These are phyloP conservation scores for Neoascia interrupta DNA, from an alignment of 2,888 invertebrate species.

Conservation along the genomic window DNA sequence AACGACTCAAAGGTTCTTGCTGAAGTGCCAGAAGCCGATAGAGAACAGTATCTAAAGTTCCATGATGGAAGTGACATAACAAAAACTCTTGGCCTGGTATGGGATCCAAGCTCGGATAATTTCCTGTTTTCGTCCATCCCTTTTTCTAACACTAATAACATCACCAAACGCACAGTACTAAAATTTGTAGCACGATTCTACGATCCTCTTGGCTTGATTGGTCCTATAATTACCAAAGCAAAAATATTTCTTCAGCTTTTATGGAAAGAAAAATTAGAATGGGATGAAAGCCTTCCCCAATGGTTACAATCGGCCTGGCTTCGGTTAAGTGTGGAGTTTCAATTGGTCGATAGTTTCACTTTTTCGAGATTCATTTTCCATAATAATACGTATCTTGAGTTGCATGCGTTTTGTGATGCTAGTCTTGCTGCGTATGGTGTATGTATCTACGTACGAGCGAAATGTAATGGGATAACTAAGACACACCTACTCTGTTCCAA, in stretches of 20 bases:
- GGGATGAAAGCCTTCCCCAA: constrained; percentile 1
- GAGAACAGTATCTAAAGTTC: neutral
- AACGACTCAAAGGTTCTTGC: neutral
- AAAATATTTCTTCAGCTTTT: neutral
- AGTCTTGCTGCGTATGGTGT: constrained; percentile 42
- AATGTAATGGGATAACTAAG: neutral
- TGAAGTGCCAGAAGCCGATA: neutral
- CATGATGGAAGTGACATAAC: neutral
- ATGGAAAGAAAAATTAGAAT: neutral
- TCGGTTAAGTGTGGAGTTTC: neutral
- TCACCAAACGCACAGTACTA: neutral
- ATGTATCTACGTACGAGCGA: constrained; percentile 37
- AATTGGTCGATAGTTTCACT: constrained; percentile 28
- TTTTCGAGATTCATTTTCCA: constrained; percentile 28
- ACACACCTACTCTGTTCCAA: constrained; percentile 27
- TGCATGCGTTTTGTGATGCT: constrained; percentile 52
- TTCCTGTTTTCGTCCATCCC: neutral
- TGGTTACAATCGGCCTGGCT: constrained; percentile 8
- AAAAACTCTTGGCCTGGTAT: neutral
- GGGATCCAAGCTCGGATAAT: neutral
- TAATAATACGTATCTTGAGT: constrained; percentile 9
- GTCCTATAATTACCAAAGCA: neutral
- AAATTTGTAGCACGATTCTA: neutral
- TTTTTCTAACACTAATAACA: neutral
- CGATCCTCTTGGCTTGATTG: neutral